Conservation (phyloP, 2,113 vertebrate genomes). For the Holacanthus passer region DNA sequence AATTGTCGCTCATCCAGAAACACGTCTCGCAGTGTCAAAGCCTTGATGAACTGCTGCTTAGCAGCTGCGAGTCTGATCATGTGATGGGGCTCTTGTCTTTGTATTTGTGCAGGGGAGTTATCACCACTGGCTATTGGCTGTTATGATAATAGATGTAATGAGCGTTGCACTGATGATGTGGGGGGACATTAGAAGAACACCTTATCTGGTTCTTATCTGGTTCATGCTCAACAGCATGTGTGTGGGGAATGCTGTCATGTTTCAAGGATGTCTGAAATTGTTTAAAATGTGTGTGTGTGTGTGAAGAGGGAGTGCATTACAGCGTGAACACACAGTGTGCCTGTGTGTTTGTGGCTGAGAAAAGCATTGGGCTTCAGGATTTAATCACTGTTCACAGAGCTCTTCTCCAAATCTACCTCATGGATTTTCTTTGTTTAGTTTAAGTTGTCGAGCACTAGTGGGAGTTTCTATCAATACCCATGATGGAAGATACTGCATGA, state of each 20-base stretch:
- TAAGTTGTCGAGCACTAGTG: slow-evolving; percentile 5
- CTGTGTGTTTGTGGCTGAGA: slow-evolving; percentile 9
- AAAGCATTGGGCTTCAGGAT: slow-evolving; percentile 2
- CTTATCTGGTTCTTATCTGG: too few relatives aligned
- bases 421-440: slow-evolving; percentile 28
- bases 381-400: slow-evolving; percentile 2
- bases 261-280: slow-evolving; percentile 13
- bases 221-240: background rate
- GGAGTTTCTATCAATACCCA: background rate
- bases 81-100: slow-evolving; percentile 3
- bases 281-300: slow-evolving; percentile 5
- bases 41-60: slow-evolving; percentile 6
- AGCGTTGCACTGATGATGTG: slow-evolving; percentile 25
- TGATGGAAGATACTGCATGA: background rate
- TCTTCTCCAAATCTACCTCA: slow-evolving; percentile 14
- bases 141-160: slow-evolving; percentile 49
- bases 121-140: slow-evolving; percentile 20
- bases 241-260: slow-evolving; percentile 18
- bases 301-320: background rate
- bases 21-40: background rate
- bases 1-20: background rate
- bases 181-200: slow-evolving; percentile 15
- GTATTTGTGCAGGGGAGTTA: background rate
- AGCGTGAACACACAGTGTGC: background rate
- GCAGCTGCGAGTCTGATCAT: background rate